These are phyloP conservation scores for Acanthosepion esculentum DNA, from an alignment of 2,888 invertebrate genomes.

Conservation along the genomic window DNA sequence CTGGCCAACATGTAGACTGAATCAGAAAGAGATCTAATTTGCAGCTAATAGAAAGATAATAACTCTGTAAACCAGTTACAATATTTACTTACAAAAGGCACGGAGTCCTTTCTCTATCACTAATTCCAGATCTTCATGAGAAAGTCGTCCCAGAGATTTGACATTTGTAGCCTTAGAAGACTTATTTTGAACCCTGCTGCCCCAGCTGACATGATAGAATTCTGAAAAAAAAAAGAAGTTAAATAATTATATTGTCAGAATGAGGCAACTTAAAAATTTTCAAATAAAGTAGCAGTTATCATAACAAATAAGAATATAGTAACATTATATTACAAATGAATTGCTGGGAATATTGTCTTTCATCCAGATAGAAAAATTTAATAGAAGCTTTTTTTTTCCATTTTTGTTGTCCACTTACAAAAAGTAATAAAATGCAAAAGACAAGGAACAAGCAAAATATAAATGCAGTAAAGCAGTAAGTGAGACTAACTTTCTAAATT, in stretches of 20 bases:
- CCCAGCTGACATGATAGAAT: slow-evolving; percentile 75
- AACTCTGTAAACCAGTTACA: background rate
- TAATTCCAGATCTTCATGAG: slow-evolving; percentile 77
- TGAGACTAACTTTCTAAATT: slow-evolving; percentile 64
- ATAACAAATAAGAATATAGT: too few relatives aligned
- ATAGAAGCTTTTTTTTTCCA: background rate
- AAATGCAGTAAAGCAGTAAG: background rate
- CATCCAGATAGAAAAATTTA: background rate
- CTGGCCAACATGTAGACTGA: too few relatives aligned
- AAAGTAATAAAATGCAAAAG: background rate
- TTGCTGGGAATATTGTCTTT: too few relatives aligned
- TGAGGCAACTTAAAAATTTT: background rate
- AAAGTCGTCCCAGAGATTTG: slow-evolving; percentile 75
- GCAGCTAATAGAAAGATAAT: background rate
- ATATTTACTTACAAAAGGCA: slow-evolving; percentile 68
- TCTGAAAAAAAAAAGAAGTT: slow-evolving; percentile 53
- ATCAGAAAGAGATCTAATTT: too few relatives aligned
- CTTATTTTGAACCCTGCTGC: slow-evolving; percentile 71
- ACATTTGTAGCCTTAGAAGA: slow-evolving; percentile 75
- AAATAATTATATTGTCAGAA: background rate
- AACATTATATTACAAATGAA: too few relatives aligned
- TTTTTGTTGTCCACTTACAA: too few relatives aligned
- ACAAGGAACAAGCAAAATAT: background rate
- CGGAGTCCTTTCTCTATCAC: slow-evolving; percentile 76
- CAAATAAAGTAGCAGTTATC: background rate